Percentiles rank a stretch among this genome's conserved stretches.
These are phyloP conservation scores for Canis aureus DNA, from an alignment of 2,113 vertebrate genomes.

Conservation along the genomic window DNA sequence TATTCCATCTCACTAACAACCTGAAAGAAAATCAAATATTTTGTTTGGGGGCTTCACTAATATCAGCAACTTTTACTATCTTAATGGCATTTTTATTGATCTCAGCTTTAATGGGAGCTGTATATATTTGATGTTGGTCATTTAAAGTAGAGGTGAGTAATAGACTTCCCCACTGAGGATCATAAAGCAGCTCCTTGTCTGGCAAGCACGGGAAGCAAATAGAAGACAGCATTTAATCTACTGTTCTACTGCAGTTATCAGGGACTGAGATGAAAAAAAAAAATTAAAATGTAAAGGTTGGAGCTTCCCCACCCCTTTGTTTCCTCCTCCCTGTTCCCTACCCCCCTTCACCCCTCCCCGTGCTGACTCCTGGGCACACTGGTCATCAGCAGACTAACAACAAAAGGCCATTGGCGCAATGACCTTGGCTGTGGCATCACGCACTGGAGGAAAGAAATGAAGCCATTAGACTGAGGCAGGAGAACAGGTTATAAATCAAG, in stretches of 20 bases:
- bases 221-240: conserved; percentile 94
- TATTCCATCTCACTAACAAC: conserved; percentile 94
- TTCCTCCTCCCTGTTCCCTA: neutral
- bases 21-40: conserved; percentile 98
- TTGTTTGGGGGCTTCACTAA: conserved; percentile 98
- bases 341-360: conserved; percentile 30
- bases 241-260: conserved; percentile 92
- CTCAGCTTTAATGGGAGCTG: conserved; percentile 95
- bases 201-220: conserved; percentile 90
- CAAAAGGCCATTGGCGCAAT: conserved; percentile 97
- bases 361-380: conserved; percentile 86
- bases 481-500: conserved; percentile 99
- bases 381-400: conserved; percentile 98
- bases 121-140: conserved; percentile 98
- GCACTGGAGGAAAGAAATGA: conserved; percentile 99
- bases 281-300: conserved; percentile 89
- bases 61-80: conserved; percentile 98
- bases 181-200: conserved; percentile 95
- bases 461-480: conserved; percentile 99
- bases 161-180: conserved; percentile 95
- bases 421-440: conserved; percentile 99
- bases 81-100: conserved; percentile 99
- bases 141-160: conserved; percentile 99
- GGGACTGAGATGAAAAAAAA: conserved; percentile 84
- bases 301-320: conserved; percentile 66